Base-by-base conservation (phyloP, 2,113 vertebrate genomes). In the Pyxicephalus adspersus region DNA sequence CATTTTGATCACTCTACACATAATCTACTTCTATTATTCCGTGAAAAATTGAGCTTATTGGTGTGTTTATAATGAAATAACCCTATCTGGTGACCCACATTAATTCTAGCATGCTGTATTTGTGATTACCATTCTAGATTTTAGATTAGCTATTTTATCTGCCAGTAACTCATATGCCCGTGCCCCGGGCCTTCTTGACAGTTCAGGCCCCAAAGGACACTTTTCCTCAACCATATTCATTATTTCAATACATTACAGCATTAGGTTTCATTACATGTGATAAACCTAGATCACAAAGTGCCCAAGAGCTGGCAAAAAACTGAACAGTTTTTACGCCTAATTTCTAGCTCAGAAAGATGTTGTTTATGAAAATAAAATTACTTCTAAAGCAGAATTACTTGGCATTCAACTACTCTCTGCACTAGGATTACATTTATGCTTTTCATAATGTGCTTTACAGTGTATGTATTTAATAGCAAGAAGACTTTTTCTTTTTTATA, bases 81-180 rank as follows among this genome's bases (percentile, higher is more conserved):
- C 80, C 80, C 63, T 63, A 50, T 64, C 54, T 13, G 29, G 23
- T 66, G 71, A 82, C 80, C 80, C 71, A 65, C 71, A 82, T 75
- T 75, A 74, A 45, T 75, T 65, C 63, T 57, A 74, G 71, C 34
- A 26, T 75, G 70, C 71, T 65, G 63, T 29, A 82, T 66, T 82
- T 82, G 29, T 82, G 61, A 82, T 82, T 75, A 82, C 80, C 54
- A 82, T 82, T 82, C 80, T 82, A 75, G 80, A 75, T 82, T 82
- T 82, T 75, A 82, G 80, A 82, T 75, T 74, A 75, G 80, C 80
- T 82, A 82, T 82, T 82, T 82, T 58, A 51, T 82, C 31, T 66
- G 51, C 70, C 61, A 82, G 71, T 57, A 81, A 74, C 29, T 82
- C 60, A 58, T 45, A 66, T 66, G 23, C 28, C 61, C 50, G 29